Evolutionary conservation across 2,888 invertebrate genomes (phyloP), one percentile per base, ranked within the genome.

Genomic region (Stictocephala bisonia): DNA sequence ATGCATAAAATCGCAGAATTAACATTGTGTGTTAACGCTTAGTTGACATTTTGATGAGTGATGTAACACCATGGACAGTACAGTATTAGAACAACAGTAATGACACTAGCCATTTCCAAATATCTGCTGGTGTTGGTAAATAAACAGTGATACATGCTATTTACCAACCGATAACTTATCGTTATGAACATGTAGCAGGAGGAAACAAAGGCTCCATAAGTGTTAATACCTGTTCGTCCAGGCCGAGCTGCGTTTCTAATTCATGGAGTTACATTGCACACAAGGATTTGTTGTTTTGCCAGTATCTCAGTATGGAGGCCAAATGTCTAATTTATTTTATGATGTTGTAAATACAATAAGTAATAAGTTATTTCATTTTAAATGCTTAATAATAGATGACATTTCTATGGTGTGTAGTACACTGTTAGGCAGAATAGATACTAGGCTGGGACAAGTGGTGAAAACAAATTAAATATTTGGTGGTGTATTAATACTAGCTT

Each of bases 341-440:
- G 35, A 58, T n/a, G 29, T 18, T 71, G 74, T 75, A n/a, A 79
- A 78, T 74, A 76, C 71, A 20, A 77, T 79, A 20, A 60, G 78
- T 66, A 72, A 70, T 64, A 76, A 78, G 40, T 72, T 79, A 31
- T 71, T 67, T 31, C 29, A 79, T 67, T 44, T 79, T 18, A 76
- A 80, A 76, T 71, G 79, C 29, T 70, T 81, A 64, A 80, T 83
- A 15, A 81, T 83, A 51, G 82, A 83, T 77, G 81, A 82, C 78
- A 78, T 82, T 56, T 82, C 81, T 18, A 81, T 83, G 81, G 78
- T 82, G 6, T 80, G 80, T 1, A 66, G 76, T 20, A 77, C 69
- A 27, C 74, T 78, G 2, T 77, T 82, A 0, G 73, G 75, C 7
- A 73, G 77, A 40, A 76, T 82, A 18, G 79, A 82, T 77, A 76